Evolutionary conservation across 2,113 vertebrate genomes (phyloP).

Genomic region (Ascaphus truei): DNA sequence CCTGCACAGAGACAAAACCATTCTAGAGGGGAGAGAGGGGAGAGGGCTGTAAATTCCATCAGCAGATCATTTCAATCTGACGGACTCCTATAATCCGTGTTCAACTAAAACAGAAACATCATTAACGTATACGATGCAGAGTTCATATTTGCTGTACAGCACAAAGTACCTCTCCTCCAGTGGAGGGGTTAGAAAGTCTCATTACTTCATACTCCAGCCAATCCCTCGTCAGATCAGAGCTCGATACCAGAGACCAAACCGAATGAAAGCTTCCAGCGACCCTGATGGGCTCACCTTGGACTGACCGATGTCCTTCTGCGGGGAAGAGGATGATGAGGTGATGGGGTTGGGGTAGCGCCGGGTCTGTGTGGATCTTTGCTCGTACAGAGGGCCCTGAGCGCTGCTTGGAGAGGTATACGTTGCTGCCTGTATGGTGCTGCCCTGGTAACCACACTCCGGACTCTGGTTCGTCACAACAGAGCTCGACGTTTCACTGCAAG

Average conservation of each 20-base stretch:
- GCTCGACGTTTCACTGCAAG: constrained; percentile 77
- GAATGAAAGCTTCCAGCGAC: no score
- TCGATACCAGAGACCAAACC: no score
- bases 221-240: no score
- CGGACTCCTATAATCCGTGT: no score
- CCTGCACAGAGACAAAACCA: constrained; percentile 87
- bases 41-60: not conserved
- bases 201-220: no score
- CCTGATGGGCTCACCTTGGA: constrained; percentile 88
- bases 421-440: constrained; percentile 64
- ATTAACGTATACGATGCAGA: no score
- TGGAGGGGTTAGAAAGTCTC: no score
- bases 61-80: no score
- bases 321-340: constrained; percentile 61
- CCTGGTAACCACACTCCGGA: constrained; percentile 75
- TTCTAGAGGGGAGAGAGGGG: constrained; percentile 63
- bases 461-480: constrained; percentile 81
- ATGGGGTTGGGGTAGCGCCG: constrained; percentile 84
- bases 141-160: no score
- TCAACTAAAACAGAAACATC: no score
- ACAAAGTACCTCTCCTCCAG: no score
- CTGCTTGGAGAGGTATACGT: constrained; percentile 75
- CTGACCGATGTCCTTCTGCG: constrained; percentile 90
- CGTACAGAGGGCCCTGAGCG: constrained; percentile 81
- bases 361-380: constrained; percentile 87